Percentiles rank a stretch among this genome's conserved stretches.
These are phyloP conservation scores for Apteryx owenii DNA, from an alignment of 2,113 vertebrate species.

Conservation along the genomic window DNA sequence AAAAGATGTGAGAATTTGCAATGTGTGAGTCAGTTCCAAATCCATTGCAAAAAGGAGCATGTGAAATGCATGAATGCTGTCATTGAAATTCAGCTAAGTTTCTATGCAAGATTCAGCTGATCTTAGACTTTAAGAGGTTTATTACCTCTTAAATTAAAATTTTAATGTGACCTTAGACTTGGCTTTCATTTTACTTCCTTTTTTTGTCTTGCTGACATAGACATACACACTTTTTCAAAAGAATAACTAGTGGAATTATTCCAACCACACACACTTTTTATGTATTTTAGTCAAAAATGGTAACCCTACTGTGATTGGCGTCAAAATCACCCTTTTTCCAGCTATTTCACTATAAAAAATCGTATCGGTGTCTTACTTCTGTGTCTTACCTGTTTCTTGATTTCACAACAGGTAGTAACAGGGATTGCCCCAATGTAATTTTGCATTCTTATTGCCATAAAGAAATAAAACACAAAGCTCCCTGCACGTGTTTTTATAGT, in stretches of 20 bases:
- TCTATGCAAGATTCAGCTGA: not conserved
- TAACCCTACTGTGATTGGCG: not conserved
- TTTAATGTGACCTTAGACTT: not conserved
- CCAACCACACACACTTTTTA: not conserved
- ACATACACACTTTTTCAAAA: not conserved
- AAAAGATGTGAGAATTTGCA: not conserved
- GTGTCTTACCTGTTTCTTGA: not conserved
- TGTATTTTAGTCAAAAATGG: not conserved
- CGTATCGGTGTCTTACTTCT: not conserved
- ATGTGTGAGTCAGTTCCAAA: not conserved
- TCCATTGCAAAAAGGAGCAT: not conserved
- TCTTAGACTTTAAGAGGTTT: not conserved
- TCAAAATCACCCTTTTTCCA: not conserved
- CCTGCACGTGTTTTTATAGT: not conserved
- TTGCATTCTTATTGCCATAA: not conserved
- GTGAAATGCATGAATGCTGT: not conserved
- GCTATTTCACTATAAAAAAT: not conserved
- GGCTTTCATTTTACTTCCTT: not conserved
- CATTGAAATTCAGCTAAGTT: not conserved
- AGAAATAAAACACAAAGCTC: rapidly evolving
- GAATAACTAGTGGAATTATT: not conserved
- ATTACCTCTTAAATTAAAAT: not conserved
- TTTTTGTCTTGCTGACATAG: not conserved
- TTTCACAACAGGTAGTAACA: not conserved
- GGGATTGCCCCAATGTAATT: not conserved